These are phyloP conservation scores for Xyrauchen texanus DNA, from an alignment of 2,113 vertebrate genomes.

Conservation along the genomic window DNA sequence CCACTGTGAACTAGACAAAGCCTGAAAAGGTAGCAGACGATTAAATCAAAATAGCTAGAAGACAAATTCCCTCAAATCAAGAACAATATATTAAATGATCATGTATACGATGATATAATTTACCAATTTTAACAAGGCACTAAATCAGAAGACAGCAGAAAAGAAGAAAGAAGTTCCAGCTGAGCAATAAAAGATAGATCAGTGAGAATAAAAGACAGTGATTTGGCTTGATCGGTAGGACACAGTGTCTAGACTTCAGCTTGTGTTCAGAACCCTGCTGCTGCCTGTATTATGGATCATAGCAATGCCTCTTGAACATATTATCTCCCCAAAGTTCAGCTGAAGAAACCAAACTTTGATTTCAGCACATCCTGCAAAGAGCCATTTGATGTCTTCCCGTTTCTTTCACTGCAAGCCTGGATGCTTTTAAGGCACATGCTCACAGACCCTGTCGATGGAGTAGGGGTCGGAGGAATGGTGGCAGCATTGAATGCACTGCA, in stretches of 20 bases:
- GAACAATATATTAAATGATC: neutral
- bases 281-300: neutral
- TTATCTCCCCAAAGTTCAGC: slow-evolving; percentile 55
- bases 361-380: slow-evolving; percentile 69
- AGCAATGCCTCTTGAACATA: slow-evolving; percentile 15
- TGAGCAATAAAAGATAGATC: neutral
- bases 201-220: neutral
- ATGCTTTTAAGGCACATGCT: slow-evolving; percentile 49
- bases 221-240: neutral
- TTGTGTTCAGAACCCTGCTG: neutral
- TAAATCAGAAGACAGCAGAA: neutral
- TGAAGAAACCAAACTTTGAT: slow-evolving; percentile 55
- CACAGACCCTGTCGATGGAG: slow-evolving; percentile 24
- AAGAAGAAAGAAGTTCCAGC: neutral
- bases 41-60: neutral
- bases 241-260: neutral
- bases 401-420: slow-evolving; percentile 29
- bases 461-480: neutral
- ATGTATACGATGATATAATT: neutral
- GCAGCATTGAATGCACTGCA: neutral
- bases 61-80: neutral
- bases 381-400: slow-evolving; percentile 66
- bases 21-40: no score
- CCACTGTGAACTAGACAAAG: no score
- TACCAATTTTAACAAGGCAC: neutral